Conservation (phyloP, 2,113 vertebrate species). For the Thunnus thynnus region DNA sequence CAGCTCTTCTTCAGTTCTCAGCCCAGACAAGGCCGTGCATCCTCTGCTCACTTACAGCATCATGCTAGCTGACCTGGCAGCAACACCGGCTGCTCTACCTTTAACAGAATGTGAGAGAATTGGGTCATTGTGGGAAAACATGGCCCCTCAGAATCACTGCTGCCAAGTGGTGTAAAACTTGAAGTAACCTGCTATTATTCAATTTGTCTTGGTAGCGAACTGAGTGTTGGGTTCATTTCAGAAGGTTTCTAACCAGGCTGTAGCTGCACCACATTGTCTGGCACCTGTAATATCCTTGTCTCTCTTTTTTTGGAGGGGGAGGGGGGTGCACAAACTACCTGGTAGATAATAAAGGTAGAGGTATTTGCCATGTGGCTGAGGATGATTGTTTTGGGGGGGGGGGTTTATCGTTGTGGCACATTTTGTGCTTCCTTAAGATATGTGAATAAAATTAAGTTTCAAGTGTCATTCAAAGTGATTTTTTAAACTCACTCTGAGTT, state of each 20-base stretch:
- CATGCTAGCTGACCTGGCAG: slow-evolving; percentile 45
- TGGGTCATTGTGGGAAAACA: slow-evolving; percentile 71
- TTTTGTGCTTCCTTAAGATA: neutral
- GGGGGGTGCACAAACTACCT: neutral
- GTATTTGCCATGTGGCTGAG: neutral
- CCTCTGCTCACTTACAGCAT: slow-evolving; percentile 26
- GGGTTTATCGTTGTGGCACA: neutral
- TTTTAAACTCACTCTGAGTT: neutral
- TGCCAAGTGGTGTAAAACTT: slow-evolving; percentile 56
- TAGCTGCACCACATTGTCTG: slow-evolving; percentile 23
- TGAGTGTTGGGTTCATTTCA: slow-evolving; percentile 33
- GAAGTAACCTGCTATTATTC: slow-evolving; percentile 58
- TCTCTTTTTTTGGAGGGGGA: neutral
- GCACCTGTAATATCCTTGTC: slow-evolving; percentile 6
- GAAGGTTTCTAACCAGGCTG: slow-evolving; percentile 17
- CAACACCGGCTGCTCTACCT: slow-evolving; percentile 21
- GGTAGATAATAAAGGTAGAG: slow-evolving; percentile 1
- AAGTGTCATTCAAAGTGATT: neutral
- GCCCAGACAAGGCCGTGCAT: neutral
- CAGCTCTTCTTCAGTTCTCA: neutral
- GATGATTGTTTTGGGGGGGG: slow-evolving; percentile 3
- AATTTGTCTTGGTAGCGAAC: slow-evolving; percentile 47
- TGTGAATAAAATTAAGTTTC: too few species aligned
- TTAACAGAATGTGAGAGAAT: slow-evolving; percentile 78
- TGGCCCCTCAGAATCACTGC: slow-evolving; percentile 36